Evolutionary conservation across 92 coral and sea anemone species (phyloP).

Genomic region (Umimayanthus kanabou): DNA sequence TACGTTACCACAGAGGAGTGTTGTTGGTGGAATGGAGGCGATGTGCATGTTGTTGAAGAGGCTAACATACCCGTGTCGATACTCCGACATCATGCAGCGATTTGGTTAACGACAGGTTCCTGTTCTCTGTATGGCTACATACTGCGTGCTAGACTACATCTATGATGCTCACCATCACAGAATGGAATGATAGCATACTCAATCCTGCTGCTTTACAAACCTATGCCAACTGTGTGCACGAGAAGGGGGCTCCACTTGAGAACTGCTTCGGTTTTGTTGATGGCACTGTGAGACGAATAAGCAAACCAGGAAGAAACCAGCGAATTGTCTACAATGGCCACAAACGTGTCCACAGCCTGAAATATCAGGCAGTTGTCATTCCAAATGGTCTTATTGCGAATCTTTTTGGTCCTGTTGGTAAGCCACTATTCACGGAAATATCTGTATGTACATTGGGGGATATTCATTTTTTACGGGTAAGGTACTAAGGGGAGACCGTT

Average conservation of each 20-base stretch:
- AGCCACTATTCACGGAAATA: background rate
- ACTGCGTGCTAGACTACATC: slow-evolving; percentile 64
- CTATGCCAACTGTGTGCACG: slow-evolving; percentile 39
- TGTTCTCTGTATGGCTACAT: slow-evolving; percentile 70
- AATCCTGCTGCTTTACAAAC: slow-evolving; percentile 50
- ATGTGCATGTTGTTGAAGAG: slow-evolving; percentile 63
- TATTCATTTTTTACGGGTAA: too few relatives aligned
- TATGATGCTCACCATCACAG: slow-evolving; percentile 55
- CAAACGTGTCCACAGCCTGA: slow-evolving; percentile 24
- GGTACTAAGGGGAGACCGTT: too few relatives aligned
- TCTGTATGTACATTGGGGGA: too few relatives aligned
- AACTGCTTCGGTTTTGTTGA: too few relatives aligned
- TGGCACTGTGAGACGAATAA: slow-evolving; percentile 23
- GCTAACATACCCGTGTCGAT: too few relatives aligned
- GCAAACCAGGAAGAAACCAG: slow-evolving; percentile 29
- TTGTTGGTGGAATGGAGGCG: slow-evolving; percentile 58
- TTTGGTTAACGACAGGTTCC: slow-evolving; percentile 67
- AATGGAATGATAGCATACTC: slow-evolving; percentile 61
- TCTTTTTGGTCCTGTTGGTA: slow-evolving; percentile 44
- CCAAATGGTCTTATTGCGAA: slow-evolving; percentile 51
- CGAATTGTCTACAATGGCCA: too few relatives aligned
- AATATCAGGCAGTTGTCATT: slow-evolving; percentile 35
- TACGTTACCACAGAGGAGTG: slow-evolving; percentile 54
- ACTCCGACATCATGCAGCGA: slow-evolving; percentile 55
- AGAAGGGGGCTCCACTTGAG: slow-evolving; percentile 57